A percentile compares a stretch with the other conserved stretches of the same genome.
Evolutionary conservation across 2,888 invertebrate species (phyloP).

Genomic region (Myopa testacea): DNA sequence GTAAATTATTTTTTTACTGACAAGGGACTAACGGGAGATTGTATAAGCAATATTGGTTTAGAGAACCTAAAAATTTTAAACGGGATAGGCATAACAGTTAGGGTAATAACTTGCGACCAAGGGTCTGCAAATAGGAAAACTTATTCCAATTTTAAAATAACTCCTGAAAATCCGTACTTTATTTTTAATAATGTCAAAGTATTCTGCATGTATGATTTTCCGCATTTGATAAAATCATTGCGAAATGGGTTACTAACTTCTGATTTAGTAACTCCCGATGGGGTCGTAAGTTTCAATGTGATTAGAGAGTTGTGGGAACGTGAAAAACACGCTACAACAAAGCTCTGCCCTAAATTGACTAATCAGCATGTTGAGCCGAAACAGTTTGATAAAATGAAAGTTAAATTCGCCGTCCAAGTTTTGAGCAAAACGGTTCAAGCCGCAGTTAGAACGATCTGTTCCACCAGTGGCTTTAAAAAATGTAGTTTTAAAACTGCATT

Average conservation of each 20-base stretch:
- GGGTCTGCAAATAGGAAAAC: conserved; percentile 37
- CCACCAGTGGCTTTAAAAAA: not conserved
- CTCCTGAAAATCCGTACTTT: conserved; percentile 2
- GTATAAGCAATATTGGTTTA: conserved; percentile 30
- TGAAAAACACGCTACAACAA: not conserved
- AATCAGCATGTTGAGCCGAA: not conserved
- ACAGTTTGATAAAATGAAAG: conserved; percentile 28
- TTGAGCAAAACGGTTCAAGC: conserved; percentile 36
- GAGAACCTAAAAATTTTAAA: conserved; percentile 35
- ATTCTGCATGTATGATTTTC: conserved; percentile 33
- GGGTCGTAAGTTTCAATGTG: conserved; percentile 5
- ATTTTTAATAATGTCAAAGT: conserved; percentile 10
- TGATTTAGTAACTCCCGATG: conserved; percentile 16
- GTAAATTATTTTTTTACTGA: conserved; percentile 40
- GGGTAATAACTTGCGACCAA: conserved; percentile 39
- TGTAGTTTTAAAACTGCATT: conserved; percentile 11
- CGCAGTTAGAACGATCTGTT: not conserved
- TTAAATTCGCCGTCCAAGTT: conserved; percentile 28
- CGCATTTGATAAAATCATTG: conserved; percentile 40
- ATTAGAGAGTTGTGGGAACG: conserved; percentile 6
- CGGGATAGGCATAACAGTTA: conserved; percentile 26
- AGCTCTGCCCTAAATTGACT: not conserved
- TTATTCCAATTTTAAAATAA: conserved; percentile 18
- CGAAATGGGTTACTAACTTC: conserved; percentile 31
- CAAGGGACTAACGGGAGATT: conserved; percentile 34